These are phyloP conservation scores for Pleuronectes platessa DNA, from an alignment of 2,113 vertebrate species.

Conservation along the genomic window DNA sequence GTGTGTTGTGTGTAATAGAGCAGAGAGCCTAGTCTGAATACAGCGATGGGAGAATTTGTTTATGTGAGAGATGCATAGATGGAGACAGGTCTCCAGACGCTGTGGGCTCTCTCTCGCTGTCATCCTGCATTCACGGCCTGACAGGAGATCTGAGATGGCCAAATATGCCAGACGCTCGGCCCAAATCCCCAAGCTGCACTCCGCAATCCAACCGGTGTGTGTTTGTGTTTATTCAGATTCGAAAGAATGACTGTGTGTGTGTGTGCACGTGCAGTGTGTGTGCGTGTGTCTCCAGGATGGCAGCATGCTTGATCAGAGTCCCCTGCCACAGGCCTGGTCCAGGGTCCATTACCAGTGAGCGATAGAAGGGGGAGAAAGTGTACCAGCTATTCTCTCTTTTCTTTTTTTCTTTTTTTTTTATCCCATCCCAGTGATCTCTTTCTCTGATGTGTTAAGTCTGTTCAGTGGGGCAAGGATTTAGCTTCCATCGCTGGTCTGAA, in stretches of 20 bases:
- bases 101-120: conserved; percentile 88
- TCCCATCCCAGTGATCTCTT: conserved; percentile 77
- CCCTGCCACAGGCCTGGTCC: conserved; percentile 61
- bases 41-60: conserved; percentile 99
- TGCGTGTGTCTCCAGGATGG: conserved; percentile 48
- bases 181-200: conserved; percentile 78
- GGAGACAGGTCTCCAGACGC: conserved; percentile 91
- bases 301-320: conserved; percentile 74
- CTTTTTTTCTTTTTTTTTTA: conserved; percentile 31
- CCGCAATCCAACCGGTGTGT: conserved; percentile 64
- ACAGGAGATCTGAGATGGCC: conserved; percentile 90
- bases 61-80: conserved; percentile 99
- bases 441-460: conserved; percentile 74
- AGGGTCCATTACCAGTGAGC: conserved; percentile 79
- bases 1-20: conserved; percentile 99
- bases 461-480: conserved; percentile 68
- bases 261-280: conserved; percentile 28
- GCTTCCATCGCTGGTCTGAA: conserved; percentile 56
- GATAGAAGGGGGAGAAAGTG: conserved; percentile 60
- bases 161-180: conserved; percentile 87
- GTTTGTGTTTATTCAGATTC: conserved; percentile 81
- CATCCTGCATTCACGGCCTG: conserved; percentile 91
- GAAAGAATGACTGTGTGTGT: conserved; percentile 65
- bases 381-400: conserved; percentile 60
- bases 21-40: conserved; percentile 99